Percentiles rank a stretch among this genome's conserved stretches.
Evolutionary conservation across 2,888 invertebrate species (phyloP).

Genomic region (Synanthedon tipuliformis): DNA sequence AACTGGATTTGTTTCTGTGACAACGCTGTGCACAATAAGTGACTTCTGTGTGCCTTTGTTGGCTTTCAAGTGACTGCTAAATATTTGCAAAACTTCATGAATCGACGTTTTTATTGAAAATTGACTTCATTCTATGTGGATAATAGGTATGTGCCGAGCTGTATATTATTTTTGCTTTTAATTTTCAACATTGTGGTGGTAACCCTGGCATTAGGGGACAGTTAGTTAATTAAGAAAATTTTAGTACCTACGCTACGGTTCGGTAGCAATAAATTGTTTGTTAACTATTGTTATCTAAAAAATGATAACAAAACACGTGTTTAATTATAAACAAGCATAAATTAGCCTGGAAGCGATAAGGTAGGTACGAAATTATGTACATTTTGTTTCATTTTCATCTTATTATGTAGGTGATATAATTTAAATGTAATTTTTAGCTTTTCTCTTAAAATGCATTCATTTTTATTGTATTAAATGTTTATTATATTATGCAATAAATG

Average conservation of each 20-base stretch:
- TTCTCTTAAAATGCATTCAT: too few relatives aligned
- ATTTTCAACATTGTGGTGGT: slow-evolving; percentile 3
- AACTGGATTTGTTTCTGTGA: slow-evolving; percentile 50
- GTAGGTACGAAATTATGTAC: too few relatives aligned
- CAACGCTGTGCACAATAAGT: slow-evolving; percentile 22
- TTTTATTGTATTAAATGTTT: too few relatives aligned
- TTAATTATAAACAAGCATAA: background rate
- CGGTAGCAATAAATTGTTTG: slow-evolving; percentile 1
- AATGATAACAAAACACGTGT: background rate
- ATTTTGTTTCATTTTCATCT: too few relatives aligned
- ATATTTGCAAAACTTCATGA: slow-evolving; percentile 23
- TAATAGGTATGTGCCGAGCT: slow-evolving; percentile 38
- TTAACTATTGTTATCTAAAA: background rate
- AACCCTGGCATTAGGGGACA: too few relatives aligned
- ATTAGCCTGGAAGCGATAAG: too few relatives aligned
- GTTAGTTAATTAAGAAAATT: slow-evolving; percentile 6
- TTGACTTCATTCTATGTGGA: slow-evolving; percentile 22
- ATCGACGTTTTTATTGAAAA: slow-evolving; percentile 37
- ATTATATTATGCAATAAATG: too few relatives aligned
- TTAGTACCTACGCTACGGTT: background rate
- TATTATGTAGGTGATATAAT: too few relatives aligned
- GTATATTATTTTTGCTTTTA: background rate
- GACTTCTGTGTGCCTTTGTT: slow-evolving; percentile 1
- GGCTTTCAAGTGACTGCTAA: slow-evolving; percentile 25
- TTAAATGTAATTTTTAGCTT: too few relatives aligned